Evolutionary conservation across 2,113 vertebrate genomes (phyloP).

Genomic region (Rhinoderma darwinii): DNA sequence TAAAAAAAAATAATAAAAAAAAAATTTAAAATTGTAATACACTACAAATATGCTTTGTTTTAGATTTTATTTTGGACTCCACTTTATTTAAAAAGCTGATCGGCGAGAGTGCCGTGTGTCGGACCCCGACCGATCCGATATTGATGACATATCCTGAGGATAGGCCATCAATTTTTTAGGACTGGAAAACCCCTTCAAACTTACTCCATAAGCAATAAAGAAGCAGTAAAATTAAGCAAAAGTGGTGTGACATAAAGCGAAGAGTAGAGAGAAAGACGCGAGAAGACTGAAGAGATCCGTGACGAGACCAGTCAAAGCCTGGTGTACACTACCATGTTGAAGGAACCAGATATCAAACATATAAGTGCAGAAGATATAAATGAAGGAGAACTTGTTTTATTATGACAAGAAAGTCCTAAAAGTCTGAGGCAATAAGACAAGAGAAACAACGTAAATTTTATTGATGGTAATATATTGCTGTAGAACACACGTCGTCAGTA

Average conservation of each 20-base stretch:
- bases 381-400: constrained; percentile 13
- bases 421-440: constrained; percentile 29
- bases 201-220: not conserved
- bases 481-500: not conserved
- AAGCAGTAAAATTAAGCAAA: not conserved
- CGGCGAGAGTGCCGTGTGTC: too few species aligned
- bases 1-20: too few species aligned
- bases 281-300: constrained; percentile 8
- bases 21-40: too few species aligned
- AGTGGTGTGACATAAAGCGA: not conserved
- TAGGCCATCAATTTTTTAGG: too few species aligned
- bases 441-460: constrained; percentile 16
- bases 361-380: constrained; percentile 12
- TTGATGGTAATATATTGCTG: not conserved
- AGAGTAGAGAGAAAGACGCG: not conserved
- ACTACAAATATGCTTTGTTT: too few species aligned
- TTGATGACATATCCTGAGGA: too few species aligned
- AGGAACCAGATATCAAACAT: constrained; percentile 8
- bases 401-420: not conserved
- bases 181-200: too few species aligned
- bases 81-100: too few species aligned
- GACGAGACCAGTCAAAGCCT: not conserved
- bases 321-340: not conserved
- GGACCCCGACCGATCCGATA: too few species aligned
- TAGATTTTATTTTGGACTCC: too few species aligned